Conservation (phyloP, 2,113 vertebrate species). For the Barbus barbus region DNA sequence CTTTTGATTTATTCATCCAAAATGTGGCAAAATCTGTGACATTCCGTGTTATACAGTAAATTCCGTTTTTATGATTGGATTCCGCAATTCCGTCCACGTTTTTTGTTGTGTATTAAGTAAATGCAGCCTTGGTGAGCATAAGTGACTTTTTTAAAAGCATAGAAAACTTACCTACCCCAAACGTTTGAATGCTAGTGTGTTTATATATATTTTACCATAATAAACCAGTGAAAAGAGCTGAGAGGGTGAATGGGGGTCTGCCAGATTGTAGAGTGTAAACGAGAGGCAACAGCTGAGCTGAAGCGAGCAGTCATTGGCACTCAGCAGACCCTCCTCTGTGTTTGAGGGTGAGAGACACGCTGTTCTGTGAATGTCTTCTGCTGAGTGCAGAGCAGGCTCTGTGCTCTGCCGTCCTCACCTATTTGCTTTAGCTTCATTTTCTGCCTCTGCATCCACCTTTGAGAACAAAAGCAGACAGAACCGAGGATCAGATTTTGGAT, state of each 20-base stretch:
- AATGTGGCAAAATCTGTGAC: no score
- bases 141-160: no score
- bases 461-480: background rate
- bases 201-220: no score
- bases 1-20: no score
- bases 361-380: conserved; percentile 37
- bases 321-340: conserved; percentile 65
- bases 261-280: conserved; percentile 66
- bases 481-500: conserved; percentile 17
- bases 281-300: conserved; percentile 80
- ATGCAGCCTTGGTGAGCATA: no score
- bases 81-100: no score
- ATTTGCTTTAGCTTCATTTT: conserved; percentile 8
- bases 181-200: no score
- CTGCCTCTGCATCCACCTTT: conserved; percentile 9
- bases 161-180: no score
- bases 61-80: no score
- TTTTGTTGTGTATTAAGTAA: no score
- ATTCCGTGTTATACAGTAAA: no score
- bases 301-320: conserved; percentile 70
- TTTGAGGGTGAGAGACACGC: conserved; percentile 4
- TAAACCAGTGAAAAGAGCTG: conserved; percentile 36
- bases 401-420: conserved; percentile 13
- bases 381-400: conserved; percentile 41
- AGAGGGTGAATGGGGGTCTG: conserved; percentile 32